phyloP scores from a whole-genome alignment of 1,140 invertebrate genomes.

The Sweltsa coloradensis region DNA sequence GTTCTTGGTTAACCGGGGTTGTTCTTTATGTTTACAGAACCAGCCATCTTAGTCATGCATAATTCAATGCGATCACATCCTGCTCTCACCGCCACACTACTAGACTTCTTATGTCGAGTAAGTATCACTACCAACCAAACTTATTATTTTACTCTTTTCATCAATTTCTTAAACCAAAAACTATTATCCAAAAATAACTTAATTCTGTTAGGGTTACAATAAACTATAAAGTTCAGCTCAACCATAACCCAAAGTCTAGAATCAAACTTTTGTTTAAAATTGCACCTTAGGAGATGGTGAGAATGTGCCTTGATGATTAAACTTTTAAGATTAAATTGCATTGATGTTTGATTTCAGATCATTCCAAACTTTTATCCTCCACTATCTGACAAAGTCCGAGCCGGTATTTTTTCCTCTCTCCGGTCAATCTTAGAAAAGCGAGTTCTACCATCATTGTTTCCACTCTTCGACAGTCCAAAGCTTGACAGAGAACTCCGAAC shows the following conservation, averaged over 20 bases:
- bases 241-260: neutral
- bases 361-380: conserved; percentile 86
- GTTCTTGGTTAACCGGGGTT: neutral
- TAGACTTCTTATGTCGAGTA: conserved; percentile 89
- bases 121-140: conserved; percentile 16
- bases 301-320: too few relatives aligned
- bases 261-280: too few relatives aligned
- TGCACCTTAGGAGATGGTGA: too few relatives aligned
- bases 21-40: conserved; percentile 46
- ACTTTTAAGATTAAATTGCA: conserved; percentile 4
- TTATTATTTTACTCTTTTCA: conserved; percentile 10
- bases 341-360: conserved; percentile 47
- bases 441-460: conserved; percentile 76
- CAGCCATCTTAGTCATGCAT: conserved; percentile 96
- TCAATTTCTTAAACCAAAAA: conserved; percentile 1
- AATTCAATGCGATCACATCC: conserved; percentile 94
- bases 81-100: conserved; percentile 81
- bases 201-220: neutral
- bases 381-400: conserved; percentile 69
- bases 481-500: conserved; percentile 76
- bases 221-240: neutral
- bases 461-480: conserved; percentile 87
- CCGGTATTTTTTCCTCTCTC: conserved; percentile 86
- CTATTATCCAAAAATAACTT: neutral
- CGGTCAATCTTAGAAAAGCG: conserved; percentile 88